These are phyloP conservation scores for Saccopteryx bilineata DNA, from an alignment of 2,113 vertebrate genomes.

Conservation along the genomic window DNA sequence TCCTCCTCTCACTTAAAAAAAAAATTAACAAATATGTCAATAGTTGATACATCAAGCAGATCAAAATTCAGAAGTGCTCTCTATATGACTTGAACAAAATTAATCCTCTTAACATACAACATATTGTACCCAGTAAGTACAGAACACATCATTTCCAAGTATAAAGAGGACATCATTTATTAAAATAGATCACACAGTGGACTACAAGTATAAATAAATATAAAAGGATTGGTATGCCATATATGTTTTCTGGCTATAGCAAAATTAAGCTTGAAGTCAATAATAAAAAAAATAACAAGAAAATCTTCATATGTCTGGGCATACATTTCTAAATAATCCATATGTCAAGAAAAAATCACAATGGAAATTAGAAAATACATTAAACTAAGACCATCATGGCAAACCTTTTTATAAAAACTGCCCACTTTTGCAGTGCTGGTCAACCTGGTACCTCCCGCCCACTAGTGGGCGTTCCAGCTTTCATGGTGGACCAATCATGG, in stretches of 20 bases:
- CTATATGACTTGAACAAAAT: not conserved
- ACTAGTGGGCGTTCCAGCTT: too few relatives aligned
- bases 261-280: slow-evolving; percentile 3
- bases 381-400: too few relatives aligned
- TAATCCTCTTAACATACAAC: not conserved
- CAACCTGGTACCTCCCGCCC: too few relatives aligned
- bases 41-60: not conserved
- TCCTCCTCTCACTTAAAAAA: too few relatives aligned
- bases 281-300: slow-evolving; percentile 15
- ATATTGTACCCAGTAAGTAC: not conserved
- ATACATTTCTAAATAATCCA: slow-evolving; percentile 17
- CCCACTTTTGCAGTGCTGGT: too few relatives aligned
- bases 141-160: not conserved
- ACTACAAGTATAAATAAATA: not conserved
- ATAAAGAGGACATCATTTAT: not conserved
- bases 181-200: not conserved
- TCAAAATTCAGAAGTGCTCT: not conserved
- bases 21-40: not conserved
- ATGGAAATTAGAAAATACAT: slow-evolving; percentile 10
- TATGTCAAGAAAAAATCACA: not conserved
- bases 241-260: not conserved
- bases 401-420: too few relatives aligned
- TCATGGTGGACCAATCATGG: too few relatives aligned
- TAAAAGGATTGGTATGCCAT: not conserved
- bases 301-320: slow-evolving; percentile 35